Base-by-base conservation (phyloP, 2,797 vertebrate genomes). In the Poeciliopsis gracilis region DNA sequence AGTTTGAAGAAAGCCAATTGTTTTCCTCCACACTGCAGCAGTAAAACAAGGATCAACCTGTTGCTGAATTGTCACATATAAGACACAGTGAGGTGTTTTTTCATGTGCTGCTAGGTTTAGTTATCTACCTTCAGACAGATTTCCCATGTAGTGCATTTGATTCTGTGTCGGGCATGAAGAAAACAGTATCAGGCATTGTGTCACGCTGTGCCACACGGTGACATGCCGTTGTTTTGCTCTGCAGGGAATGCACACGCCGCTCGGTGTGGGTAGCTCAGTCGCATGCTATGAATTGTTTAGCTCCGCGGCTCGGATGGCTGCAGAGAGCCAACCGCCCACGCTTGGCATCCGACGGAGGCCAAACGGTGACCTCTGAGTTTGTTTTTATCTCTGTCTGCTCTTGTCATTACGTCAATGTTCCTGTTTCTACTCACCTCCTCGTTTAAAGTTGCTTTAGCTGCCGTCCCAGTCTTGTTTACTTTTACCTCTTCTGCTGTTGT, bases 201-300 rank as follows among this genome's bases (percentile, higher is more conserved):
- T 61, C 13, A 15, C 82, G 61, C 82, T 51, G 69, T 75, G 81
- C 78, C 74, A 72, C 84, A 76, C 77, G 69, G 80, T 78, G 79
- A 85, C 75, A 57, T 85, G 76, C 84, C 85, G 81, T 82, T 87
- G 85, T 75, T 86, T 66, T 87, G 84, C 80, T 83, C 91, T 83
- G 87, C 75, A 81, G 92, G 92, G 91, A 94, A 93, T 94, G 90
- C 91, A 90, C 87, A 82, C 85, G 28, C 78, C 87, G 83, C 81
- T 80, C 80, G 80, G 49, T 72, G 94, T 93, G 88, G 94, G 93
- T 82, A 90, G 90, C 86, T 90, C 75, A 23, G 86, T 85, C 88
- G 91, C 87, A 94, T 93, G 93, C 85, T 81, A 88, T 79, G 93
- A 94, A 95, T 96, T 85, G 91, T 82, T 90, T 87, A 85, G 79